phyloP scores from a whole-genome alignment of 2,888 invertebrate genomes.

The Gymnocheta viridis region DNA sequence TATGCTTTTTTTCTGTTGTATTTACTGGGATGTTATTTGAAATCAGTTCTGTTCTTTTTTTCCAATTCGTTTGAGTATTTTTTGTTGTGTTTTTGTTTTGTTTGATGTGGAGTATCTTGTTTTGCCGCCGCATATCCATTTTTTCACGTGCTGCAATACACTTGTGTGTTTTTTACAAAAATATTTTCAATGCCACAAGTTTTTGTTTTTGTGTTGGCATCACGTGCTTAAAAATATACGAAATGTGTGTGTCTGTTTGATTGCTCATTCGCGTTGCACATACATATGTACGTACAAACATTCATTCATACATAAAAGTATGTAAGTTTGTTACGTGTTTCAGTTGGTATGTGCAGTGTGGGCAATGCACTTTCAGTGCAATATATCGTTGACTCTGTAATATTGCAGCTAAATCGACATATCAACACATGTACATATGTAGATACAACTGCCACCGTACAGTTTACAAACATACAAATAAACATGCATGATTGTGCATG shows the following conservation, averaged over 20 bases:
- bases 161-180: constrained; percentile 59
- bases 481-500: not conserved
- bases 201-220: constrained; percentile 58
- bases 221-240: constrained; percentile 58
- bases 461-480: not conserved
- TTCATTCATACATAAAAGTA: not conserved
- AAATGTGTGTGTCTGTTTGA: constrained; percentile 32
- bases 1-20: constrained; percentile 40
- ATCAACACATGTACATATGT: constrained; percentile 21
- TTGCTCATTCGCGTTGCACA: constrained; percentile 20
- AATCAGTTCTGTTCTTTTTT: constrained; percentile 60
- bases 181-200: constrained; percentile 60
- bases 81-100: constrained; percentile 3
- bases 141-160: constrained; percentile 67
- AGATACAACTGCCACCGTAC: no score
- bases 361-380: constrained; percentile 60
- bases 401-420: constrained; percentile 50
- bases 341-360: constrained; percentile 17
- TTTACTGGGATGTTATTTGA: constrained; percentile 61
- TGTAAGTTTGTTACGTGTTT: not conserved
- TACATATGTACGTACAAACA: not conserved
- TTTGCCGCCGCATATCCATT: constrained; percentile 67
- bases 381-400: constrained; percentile 37
- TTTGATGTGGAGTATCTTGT: constrained; percentile 65
- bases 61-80: constrained; percentile 21